Base-by-base conservation (phyloP, 2,888 invertebrate genomes). In the Lithodes maja region DNA sequence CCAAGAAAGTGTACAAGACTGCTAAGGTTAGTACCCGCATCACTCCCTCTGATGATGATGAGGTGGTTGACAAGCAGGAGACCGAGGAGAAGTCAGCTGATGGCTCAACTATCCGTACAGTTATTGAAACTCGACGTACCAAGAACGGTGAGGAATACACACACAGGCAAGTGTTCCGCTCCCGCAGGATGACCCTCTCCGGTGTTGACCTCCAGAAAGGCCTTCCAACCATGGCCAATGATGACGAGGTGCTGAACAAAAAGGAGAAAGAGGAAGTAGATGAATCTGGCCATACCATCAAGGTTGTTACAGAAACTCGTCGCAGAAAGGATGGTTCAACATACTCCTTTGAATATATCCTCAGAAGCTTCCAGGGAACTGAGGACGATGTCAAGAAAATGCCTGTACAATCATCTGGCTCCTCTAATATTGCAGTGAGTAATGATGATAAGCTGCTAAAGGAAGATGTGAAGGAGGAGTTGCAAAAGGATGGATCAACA, bases 1-100 rank as follows among this genome's bases (percentile, higher is more conserved):
- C 91, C 5, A 91, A 90, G 79, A 91, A 91, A 80, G 91, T 91
- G n/a, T 91, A 91, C 87, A 91, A 91, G 75, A 91, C 91, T 3
- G 89, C 89, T 15, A 90, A 90, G 74, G 87, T 91, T 49, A 84
- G 86, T 49, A 86, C 90, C 1, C 88, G 79, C 61, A 89, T 91
- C 52, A 90, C 91, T 9, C 91, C 91, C 54, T 91, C 91, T 2
- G 89, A 89, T 74, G 89, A 86, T 71, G 91, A 91, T 71, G 90
- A 91, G 81, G 81, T 91, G 17, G 83, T 91, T 54, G 90, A 89
- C 77, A 90, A 88, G 54, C 74, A 87, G 69, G 91, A 91, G 55
- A 87, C 89, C 0, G 91, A 91, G 68, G 91, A 91, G 81, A 90
- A 81, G 71, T 71, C 85, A 12, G 85, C 85, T 12, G 91, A 91